Evolutionary conservation across 2,888 invertebrate genomes (phyloP), one percentile per base, ranked within the genome.

Genomic region (Phlogophora meticulosa): DNA sequence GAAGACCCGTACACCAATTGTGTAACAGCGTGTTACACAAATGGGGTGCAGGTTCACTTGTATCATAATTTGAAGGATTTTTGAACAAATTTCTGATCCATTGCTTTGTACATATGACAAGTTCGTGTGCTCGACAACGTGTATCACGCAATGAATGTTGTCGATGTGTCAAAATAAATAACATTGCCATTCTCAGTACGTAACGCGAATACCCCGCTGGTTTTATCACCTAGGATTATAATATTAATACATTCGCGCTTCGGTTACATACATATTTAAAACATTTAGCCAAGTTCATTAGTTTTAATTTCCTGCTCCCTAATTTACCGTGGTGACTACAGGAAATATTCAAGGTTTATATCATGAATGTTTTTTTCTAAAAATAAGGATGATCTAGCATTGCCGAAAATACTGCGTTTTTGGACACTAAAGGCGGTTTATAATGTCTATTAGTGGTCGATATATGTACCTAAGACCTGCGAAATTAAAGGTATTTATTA

Each of bases 221-320:
- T 5, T 20, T 20, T 10, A 10, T 40, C n/a, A 48, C 20, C 17
- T 55, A 24, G 28, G 32, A 38, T 45, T 48, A 24, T 34, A 43
- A 13, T 17, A 15, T 55, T 24, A n/a, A 69, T 48, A 60, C 36
- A 36, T 67, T 70, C 17, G 15, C 15, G 15, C 17, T 17, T 15
- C 20, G 28, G 7, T 32, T 36, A 43, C 36, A 28, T 36, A 43
- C 36, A 28, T 56, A 20, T 22, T 34, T 38, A 28, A 13, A 42
- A 48, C 48, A 69, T 34, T 58, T 64, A 34, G 24, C 43, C 38
- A 42, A 13, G n/a, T 48, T 58, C 40, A 69, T 66, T 66, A 56
- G 24, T 56, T 56, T 57, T 48, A 69, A 48, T 40, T 46, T 13
- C 40, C 40, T 4, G 34, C 40, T 70, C 48, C 48, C 40, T 70